These are phyloP conservation scores for Picathartes gymnocephalus DNA, from an alignment of 2,113 vertebrate species.

Conservation along the genomic window DNA sequence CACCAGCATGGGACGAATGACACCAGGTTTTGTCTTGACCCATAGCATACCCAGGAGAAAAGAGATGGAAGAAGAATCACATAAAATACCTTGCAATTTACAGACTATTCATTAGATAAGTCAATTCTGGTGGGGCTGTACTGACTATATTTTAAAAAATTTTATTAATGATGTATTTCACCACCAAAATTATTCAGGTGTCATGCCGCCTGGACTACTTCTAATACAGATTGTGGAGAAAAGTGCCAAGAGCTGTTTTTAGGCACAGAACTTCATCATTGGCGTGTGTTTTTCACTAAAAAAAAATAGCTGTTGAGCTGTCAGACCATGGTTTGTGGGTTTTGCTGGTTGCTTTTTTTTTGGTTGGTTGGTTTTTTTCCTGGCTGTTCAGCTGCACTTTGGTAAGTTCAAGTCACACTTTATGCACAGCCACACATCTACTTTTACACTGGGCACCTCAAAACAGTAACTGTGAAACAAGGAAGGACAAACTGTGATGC, in stretches of 20 bases:
- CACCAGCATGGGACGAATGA: conserved; percentile 80
- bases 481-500: neutral
- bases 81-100: neutral
- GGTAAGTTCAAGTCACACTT: neutral
- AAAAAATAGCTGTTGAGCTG: neutral
- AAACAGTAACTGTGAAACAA: neutral
- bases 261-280: neutral
- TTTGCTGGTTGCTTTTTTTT: neutral
- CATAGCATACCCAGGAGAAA: neutral
- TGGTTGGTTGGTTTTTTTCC: neutral
- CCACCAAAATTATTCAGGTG: neutral
- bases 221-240: neutral
- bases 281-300: neutral
- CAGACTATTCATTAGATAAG: neutral
- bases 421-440: neutral
- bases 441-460: neutral
- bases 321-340: neutral
- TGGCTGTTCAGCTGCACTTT: neutral
- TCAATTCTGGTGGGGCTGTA: neutral
- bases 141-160: neutral
- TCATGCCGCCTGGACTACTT: neutral
- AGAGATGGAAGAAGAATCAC: neutral
- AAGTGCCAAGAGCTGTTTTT: neutral
- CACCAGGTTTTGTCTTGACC: conserved; percentile 86
- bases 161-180: neutral